Percentiles rank a stretch among this genome's conserved stretches.
Evolutionary conservation across 2,888 invertebrate genomes (phyloP).

Genomic region (Sarcophaga variegata): DNA sequence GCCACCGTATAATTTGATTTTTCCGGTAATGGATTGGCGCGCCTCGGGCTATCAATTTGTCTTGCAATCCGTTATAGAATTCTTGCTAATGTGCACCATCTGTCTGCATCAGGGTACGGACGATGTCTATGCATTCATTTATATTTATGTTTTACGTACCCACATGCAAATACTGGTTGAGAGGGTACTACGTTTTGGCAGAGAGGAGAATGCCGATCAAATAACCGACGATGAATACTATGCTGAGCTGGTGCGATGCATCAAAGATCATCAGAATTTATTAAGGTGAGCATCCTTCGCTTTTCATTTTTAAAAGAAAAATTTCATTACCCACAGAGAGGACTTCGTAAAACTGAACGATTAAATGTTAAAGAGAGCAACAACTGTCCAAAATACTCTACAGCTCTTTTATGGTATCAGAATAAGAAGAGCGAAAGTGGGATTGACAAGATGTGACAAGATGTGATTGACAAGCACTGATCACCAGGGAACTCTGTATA

Average conservation of each 20-base stretch:
- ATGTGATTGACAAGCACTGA: too few relatives aligned
- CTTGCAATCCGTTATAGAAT: constrained; percentile 64
- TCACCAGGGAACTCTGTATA: too few relatives aligned
- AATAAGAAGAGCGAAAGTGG: too few relatives aligned
- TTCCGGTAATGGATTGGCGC: constrained; percentile 68
- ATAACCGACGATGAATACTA: constrained; percentile 56
- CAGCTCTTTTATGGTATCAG: too few relatives aligned
- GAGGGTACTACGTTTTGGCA: constrained; percentile 55
- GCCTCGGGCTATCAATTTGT: constrained; percentile 66
- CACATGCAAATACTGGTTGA: constrained; percentile 67
- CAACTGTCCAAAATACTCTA: too few relatives aligned
- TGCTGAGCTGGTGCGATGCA: constrained; percentile 67
- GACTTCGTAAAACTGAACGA: too few relatives aligned
- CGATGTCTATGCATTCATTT: constrained; percentile 70
- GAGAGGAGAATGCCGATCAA: background rate
- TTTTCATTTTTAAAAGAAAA: too few relatives aligned
- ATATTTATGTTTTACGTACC: constrained; percentile 60
- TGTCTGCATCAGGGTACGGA: constrained; percentile 66
- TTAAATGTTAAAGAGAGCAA: too few relatives aligned
- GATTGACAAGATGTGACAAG: too few relatives aligned
- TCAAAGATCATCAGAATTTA: constrained; percentile 71
- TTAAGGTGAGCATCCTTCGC: constrained; percentile 59
- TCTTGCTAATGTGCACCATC: constrained; percentile 56
- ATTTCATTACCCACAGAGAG: too few relatives aligned
- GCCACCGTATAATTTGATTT: constrained; percentile 67